These are phyloP conservation scores for Enteromius mattozi DNA, from an alignment of 2,797 vertebrate species.

Conservation along the genomic window DNA sequence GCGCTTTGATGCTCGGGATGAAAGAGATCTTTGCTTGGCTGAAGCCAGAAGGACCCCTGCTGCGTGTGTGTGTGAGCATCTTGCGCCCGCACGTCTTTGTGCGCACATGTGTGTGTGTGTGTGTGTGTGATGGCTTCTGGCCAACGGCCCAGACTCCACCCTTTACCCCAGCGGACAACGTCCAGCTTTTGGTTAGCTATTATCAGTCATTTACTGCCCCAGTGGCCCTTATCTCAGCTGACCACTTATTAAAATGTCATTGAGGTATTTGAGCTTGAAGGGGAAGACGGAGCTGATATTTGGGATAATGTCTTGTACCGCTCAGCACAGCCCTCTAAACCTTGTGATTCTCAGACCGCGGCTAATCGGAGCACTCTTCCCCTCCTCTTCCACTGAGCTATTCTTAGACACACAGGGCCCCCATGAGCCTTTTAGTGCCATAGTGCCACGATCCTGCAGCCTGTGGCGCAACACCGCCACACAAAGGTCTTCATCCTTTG, in stretches of 20 bases:
- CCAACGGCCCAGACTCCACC: constrained; percentile 27
- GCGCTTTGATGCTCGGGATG: constrained; percentile 64
- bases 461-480: constrained; percentile 56
- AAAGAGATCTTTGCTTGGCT: constrained; percentile 59
- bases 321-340: constrained; percentile 17
- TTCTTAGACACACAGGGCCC: constrained; percentile 58
- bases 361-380: constrained; percentile 59
- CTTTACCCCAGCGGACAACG: constrained; percentile 18
- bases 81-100: constrained; percentile 36
- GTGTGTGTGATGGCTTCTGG: constrained; percentile 44
- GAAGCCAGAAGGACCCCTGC: constrained; percentile 52
- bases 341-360: constrained; percentile 45
- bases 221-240: constrained; percentile 53
- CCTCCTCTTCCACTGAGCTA: constrained; percentile 58
- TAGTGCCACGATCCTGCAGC: constrained; percentile 53
- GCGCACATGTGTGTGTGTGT: constrained; percentile 48
- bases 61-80: constrained; percentile 43
- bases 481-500: constrained; percentile 64
- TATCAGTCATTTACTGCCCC: constrained; percentile 44
- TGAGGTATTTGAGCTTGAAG: constrained; percentile 49
- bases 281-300: constrained; percentile 45
- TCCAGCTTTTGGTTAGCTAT: constrained; percentile 52
- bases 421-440: constrained; percentile 61
- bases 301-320: constrained; percentile 44
- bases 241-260: constrained; percentile 59